Base-by-base conservation (phyloP, 2,113 vertebrate genomes). In the Corynorhinus townsendii region DNA sequence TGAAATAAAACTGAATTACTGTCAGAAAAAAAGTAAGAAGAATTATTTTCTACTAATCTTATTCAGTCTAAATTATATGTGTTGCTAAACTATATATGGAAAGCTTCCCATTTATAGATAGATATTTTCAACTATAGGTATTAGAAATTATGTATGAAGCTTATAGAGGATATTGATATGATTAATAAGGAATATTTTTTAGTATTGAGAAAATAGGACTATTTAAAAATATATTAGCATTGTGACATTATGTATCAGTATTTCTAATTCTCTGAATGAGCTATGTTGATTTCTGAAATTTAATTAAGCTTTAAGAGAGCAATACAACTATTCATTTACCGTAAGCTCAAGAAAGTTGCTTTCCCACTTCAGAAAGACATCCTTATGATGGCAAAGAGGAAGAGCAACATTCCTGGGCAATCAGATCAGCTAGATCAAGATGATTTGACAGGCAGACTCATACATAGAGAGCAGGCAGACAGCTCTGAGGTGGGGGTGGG, bases 1-100 rank as follows among this genome's bases (percentile, higher is more conserved):
- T 90, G 30, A 90, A 94, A 54, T 94, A 62, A 92, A 94, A 90
- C 2, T 76, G 80, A 92, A 47, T 90, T 43, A 79, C 71, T 92
- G 75, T 30, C 43, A 80, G 86, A 73, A 54, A 49, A 93, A 93
- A 93, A 82, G 52, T 33, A 62, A 83, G 87, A 86, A 85, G 20
- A 86, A 79, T 83, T 77, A 40, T 79, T 91, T 87, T 80, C 6
- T 81, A 52, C 28, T 77, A 73, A 83, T 76, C 33, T 90, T 54
- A 92, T 68, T 75, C 52, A n/a, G 26, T 66, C n/a, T 89, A 80
- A 80, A 73, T 80, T 71, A n/a, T 59, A 2, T 86, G 40, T 90
- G 12, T 76, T 77, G 24, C 12, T 86, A 38, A 85, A 40, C 47
- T 64, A 66, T 24, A 52, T 33, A 28, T 14, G n/a, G 56, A 68